Conservation (phyloP, 2,113 vertebrate genomes). For the Phalacrocorax carbo region DNA sequence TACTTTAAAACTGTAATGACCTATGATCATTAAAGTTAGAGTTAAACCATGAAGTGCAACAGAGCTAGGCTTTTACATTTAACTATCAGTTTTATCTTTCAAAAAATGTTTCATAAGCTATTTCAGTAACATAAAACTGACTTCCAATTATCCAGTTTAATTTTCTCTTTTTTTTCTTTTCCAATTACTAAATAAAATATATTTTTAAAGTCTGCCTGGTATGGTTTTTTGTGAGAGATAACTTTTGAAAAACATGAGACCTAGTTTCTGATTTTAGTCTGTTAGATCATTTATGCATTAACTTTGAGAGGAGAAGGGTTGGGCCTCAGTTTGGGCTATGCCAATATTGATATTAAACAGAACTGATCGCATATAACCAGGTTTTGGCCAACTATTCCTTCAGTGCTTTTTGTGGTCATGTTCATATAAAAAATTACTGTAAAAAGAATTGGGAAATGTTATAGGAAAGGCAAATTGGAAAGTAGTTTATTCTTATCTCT, state of each 20-base stretch:
- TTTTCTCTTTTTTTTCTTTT: not conserved
- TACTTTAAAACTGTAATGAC: not conserved
- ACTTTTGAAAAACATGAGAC: not conserved
- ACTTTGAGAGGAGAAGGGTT: not conserved
- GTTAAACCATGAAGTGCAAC: not conserved
- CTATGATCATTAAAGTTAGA: not conserved
- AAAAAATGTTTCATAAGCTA: not conserved
- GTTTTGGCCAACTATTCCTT: not conserved
- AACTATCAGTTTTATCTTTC: not conserved
- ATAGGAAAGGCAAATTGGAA: not conserved
- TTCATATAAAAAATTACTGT: not conserved
- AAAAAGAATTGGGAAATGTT: not conserved
- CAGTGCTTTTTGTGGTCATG: not conserved
- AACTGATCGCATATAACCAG: not conserved
- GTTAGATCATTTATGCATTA: not conserved
- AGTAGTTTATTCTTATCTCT: not conserved
- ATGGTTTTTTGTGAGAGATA: too few species aligned
- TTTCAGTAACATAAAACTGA: not conserved
- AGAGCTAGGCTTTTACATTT: not conserved
- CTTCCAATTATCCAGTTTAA: not conserved
- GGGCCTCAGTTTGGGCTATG: not conserved
- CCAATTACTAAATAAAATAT: constrained; percentile 35
- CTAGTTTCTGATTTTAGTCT: not conserved
- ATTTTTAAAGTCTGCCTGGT: not conserved
- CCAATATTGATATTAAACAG: not conserved